Evolutionary conservation across 2,888 invertebrate genomes (phyloP).

Genomic region (Steinernema hermaphroditum): DNA sequence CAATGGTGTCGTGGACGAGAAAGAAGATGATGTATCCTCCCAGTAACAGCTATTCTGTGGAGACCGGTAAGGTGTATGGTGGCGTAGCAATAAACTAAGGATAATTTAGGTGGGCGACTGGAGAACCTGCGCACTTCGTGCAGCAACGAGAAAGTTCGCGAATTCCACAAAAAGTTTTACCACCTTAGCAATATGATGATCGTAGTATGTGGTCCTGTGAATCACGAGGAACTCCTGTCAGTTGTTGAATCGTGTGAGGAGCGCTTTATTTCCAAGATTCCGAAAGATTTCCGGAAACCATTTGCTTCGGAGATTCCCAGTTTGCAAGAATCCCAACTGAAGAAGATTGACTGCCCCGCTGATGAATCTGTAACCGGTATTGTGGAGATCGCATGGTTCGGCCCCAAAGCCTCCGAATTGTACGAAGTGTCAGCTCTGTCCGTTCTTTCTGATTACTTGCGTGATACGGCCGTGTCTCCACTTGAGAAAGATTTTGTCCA

Average conservation of each 20-base stretch:
- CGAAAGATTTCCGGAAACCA: constrained; percentile 53
- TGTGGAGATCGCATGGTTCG: constrained; percentile 65
- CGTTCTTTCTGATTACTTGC: constrained; percentile 79
- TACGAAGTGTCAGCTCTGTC: constrained; percentile 16
- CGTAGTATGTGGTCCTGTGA: constrained; percentile 81
- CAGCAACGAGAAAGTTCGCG: constrained; percentile 78
- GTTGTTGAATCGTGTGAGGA: constrained; percentile 76
- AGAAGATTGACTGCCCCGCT: constrained; percentile 55
- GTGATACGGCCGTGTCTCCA: constrained; percentile 84
- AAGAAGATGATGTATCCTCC: constrained; percentile 74
- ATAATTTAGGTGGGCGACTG: constrained; percentile 77
- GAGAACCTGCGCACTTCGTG: constrained; percentile 82
- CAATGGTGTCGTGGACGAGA: constrained; percentile 49
- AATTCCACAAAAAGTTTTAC: constrained; percentile 84
- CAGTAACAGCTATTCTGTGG: constrained; percentile 80
- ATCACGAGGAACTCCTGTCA: constrained; percentile 75
- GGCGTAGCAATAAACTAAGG: not conserved
- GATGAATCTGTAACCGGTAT: constrained; percentile 59
- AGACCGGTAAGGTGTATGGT: constrained; percentile 73
- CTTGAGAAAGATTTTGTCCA: constrained; percentile 72
- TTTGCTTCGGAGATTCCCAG: constrained; percentile 46
- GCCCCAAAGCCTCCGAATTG: constrained; percentile 33
- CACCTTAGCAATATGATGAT: constrained; percentile 84
- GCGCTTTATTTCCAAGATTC: constrained; percentile 36
- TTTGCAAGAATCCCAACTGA: constrained; percentile 40